These are phyloP conservation scores for Camponotus fellah DNA, from an alignment of 2,888 invertebrate species.

Conservation along the genomic window DNA sequence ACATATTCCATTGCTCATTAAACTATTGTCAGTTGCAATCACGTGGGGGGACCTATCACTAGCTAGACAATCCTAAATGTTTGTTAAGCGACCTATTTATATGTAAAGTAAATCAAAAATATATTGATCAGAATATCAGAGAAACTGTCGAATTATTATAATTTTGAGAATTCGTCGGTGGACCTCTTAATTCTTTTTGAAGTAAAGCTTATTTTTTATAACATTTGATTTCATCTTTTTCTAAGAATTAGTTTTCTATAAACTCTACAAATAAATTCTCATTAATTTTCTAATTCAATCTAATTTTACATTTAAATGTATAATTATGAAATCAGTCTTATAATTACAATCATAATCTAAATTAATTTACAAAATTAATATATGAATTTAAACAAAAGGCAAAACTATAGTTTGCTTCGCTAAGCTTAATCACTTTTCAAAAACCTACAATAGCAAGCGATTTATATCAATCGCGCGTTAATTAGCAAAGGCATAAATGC, in stretches of 20 bases:
- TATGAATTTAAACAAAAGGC: background rate
- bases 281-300: background rate
- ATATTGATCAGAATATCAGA: conserved; percentile 25
- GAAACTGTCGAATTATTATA: background rate
- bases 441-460: background rate
- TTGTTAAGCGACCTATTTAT: conserved; percentile 67
- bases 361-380: background rate
- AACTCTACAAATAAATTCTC: background rate
- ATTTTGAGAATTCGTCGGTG: background rate
- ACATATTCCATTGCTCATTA: conserved; percentile 40
- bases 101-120: conserved; percentile 66
- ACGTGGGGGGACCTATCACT: conserved; percentile 71
- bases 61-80: conserved; percentile 78
- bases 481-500: background rate
- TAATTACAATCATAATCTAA: background rate
- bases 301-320: background rate
- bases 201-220: background rate
- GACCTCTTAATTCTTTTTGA: conserved; percentile 1
- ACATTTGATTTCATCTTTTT: background rate
- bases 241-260: background rate
- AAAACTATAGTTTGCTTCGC: background rate
- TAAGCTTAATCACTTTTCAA: background rate
- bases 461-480: conserved; percentile 15
- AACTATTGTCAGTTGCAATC: conserved; percentile 43
- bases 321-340: background rate